Conservation (phyloP, 1,140 invertebrate species). For the Atta colombica region DNA sequence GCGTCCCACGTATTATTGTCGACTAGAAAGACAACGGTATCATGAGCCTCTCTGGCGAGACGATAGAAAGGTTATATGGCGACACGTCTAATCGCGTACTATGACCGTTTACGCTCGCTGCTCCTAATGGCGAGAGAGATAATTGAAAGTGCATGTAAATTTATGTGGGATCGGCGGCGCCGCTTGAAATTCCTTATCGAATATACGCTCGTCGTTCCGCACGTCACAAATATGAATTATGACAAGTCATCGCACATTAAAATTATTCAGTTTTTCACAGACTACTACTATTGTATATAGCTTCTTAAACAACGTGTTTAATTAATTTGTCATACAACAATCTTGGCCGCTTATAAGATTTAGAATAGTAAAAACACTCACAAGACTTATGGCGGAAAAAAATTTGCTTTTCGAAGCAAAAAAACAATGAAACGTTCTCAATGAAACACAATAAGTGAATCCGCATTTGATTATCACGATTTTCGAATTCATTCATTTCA, state of each 20-base stretch:
- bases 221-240: conserved; percentile 27
- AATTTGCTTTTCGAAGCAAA: no score
- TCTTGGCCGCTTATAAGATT: no score
- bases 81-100: conserved; percentile 61
- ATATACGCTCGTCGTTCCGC: conserved; percentile 3
- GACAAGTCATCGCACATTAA: conserved; percentile 17
- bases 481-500: no score
- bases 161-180: conserved; percentile 77
- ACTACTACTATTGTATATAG: no score
- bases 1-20: conserved; percentile 60
- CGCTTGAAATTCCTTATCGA: conserved; percentile 67
- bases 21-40: conserved; percentile 10
- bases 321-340: no score
- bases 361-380: no score
- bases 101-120: conserved; percentile 22
- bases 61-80: conserved; percentile 59
- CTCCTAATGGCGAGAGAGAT: conserved; percentile 50
- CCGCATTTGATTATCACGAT: no score
- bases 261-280: no score
- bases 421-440: no score
- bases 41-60: not conserved
- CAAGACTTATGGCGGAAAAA: no score
- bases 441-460: no score
- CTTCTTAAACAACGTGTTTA: no score
- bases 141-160: conserved; percentile 80